Conservation (phyloP, 2,797 vertebrate species). For the Cyprinodon diabolis region DNA sequence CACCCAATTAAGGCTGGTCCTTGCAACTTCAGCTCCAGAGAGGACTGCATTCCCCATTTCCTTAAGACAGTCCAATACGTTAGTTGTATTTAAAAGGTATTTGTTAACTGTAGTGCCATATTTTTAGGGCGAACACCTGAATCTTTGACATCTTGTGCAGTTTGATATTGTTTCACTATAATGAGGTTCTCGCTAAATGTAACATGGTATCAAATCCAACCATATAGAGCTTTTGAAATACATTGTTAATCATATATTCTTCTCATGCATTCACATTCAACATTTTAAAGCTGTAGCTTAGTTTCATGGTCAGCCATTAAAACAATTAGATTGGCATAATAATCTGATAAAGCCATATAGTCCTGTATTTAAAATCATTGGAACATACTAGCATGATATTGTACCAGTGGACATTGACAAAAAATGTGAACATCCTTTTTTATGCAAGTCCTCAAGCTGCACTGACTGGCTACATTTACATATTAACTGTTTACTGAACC, state of each 20-base stretch:
- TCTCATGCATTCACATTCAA: constrained; percentile 1
- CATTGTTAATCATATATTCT: constrained; percentile 22
- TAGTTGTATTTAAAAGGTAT: constrained; percentile 73
- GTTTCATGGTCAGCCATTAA: constrained; percentile 25
- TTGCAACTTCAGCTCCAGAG: constrained; percentile 72
- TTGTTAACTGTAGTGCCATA: constrained; percentile 63
- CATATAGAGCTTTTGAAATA: constrained; percentile 25
- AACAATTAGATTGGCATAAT: constrained; percentile 10
- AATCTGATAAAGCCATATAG: constrained; percentile 17
- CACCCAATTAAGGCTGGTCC: constrained; percentile 79
- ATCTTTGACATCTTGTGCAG: constrained; percentile 67
- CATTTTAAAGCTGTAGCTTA: constrained; percentile 25
- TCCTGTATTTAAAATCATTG: constrained; percentile 10
- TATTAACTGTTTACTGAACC: constrained; percentile 78
- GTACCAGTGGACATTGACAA: constrained; percentile 32
- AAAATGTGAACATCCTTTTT: constrained; percentile 37
- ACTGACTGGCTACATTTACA: constrained; percentile 72
- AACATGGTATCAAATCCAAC: constrained; percentile 61
- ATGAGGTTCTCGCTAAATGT: constrained; percentile 56
- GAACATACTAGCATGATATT: constrained; percentile 25
- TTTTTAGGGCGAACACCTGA: constrained; percentile 69
- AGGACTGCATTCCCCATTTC: constrained; percentile 65
- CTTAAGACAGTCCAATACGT: constrained; percentile 69
- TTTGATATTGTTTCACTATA: constrained; percentile 58
- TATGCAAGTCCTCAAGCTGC: constrained; percentile 47